Percentiles rank a stretch among this genome's conserved stretches.
phyloP scores from a whole-genome alignment of 2,113 vertebrate genomes.

The Mastomys natalensis region DNA sequence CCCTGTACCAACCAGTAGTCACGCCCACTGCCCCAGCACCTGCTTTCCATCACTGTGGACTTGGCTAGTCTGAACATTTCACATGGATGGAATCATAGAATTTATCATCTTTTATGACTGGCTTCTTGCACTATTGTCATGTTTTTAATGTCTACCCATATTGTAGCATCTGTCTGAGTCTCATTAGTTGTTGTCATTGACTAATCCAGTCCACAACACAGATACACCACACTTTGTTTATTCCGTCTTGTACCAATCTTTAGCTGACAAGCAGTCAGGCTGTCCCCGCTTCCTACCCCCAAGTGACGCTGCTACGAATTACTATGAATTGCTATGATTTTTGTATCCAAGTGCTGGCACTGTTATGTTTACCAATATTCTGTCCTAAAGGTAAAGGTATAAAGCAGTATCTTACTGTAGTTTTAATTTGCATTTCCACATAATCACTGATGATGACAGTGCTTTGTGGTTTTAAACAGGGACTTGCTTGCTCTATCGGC shows the following conservation, averaged over 20 bases:
- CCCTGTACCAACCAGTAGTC: background rate
- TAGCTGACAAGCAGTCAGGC: background rate
- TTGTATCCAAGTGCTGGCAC: background rate
- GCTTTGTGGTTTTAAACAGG: background rate
- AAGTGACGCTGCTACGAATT: background rate
- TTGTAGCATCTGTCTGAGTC: background rate
- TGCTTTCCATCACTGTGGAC: background rate
- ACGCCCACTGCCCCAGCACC: background rate
- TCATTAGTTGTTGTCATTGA: background rate
- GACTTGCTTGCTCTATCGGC: background rate
- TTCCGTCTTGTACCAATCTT: background rate
- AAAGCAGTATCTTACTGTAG: background rate
- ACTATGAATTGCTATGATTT: background rate
- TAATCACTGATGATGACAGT: background rate
- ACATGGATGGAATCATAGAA: background rate
- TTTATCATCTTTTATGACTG: background rate
- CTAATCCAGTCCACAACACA: background rate
- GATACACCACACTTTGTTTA: background rate
- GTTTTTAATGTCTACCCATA: background rate
- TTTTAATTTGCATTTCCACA: background rate
- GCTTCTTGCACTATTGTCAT: background rate
- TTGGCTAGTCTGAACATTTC: background rate
- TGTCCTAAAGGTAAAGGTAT: background rate
- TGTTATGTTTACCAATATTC: background rate
- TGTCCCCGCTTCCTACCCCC: background rate